These are phyloP conservation scores for Aproaerema taeniolella DNA, from an alignment of 2,888 invertebrate species.

Conservation along the genomic window DNA sequence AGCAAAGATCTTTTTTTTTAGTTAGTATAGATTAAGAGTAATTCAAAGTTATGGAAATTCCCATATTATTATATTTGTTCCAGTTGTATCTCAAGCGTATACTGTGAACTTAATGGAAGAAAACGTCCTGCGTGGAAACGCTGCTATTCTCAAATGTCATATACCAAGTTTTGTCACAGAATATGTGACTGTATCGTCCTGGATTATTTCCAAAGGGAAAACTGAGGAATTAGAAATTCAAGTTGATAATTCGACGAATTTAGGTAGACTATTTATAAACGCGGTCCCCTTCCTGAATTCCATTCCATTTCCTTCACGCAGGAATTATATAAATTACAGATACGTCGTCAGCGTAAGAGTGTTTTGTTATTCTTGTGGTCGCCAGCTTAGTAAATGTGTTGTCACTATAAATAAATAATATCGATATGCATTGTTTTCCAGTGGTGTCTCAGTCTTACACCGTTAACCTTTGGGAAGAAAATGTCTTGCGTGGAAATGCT, in stretches of 20 bases:
- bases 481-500: constrained; percentile 92
- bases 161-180: constrained; percentile 95
- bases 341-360: no score
- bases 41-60: no score
- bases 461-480: constrained; percentile 95
- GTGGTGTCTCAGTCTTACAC: constrained; percentile 93
- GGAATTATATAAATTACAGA: not conserved
- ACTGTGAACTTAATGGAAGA: constrained; percentile 95
- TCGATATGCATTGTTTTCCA: constrained; percentile 65
- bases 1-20: no score
- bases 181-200: constrained; percentile 90
- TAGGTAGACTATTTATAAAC: constrained; percentile 41
- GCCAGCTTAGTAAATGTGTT: not conserved
- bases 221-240: constrained; percentile 63
- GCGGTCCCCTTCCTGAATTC: constrained; percentile 17
- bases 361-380: not conserved
- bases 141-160: constrained; percentile 93
- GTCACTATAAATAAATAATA: not conserved
- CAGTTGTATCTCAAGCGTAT: constrained; percentile 94
- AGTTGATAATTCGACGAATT: constrained; percentile 47
- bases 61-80: no score
- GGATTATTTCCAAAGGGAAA: constrained; percentile 88
- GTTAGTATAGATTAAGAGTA: no score
- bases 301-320: constrained; percentile 12
- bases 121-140: constrained; percentile 92